A percentile compares a stretch with the other conserved stretches of the same genome.
These are phyloP conservation scores for Philhelius pedissequus DNA, from an alignment of 2,888 invertebrate genomes.

Conservation along the genomic window DNA sequence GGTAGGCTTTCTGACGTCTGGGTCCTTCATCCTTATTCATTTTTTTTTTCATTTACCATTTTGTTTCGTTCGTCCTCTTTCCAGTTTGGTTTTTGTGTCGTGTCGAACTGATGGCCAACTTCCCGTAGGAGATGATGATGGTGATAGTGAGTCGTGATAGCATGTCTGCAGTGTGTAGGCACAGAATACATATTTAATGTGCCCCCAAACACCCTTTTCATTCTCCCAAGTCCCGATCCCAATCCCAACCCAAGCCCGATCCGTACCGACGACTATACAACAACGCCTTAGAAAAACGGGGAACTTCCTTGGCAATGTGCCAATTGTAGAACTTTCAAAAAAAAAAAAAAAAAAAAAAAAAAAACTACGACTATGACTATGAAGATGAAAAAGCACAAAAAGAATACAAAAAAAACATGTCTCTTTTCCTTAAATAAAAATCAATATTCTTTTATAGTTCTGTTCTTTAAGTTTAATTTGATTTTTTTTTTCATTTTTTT, in stretches of 20 bases:
- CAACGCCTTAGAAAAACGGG: slow-evolving; percentile 21
- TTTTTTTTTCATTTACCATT: background rate
- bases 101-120: slow-evolving; percentile 67
- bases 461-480: slow-evolving; percentile 17
- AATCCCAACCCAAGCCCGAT: background rate
- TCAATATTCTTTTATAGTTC: slow-evolving; percentile 26
- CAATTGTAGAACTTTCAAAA: slow-evolving; percentile 39
- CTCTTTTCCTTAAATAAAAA: slow-evolving; percentile 39
- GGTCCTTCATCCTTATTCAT: slow-evolving; percentile 20
- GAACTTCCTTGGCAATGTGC: slow-evolving; percentile 64
- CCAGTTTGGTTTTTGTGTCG: slow-evolving; percentile 17
- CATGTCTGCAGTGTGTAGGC: slow-evolving; percentile 68
- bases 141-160: slow-evolving; percentile 62
- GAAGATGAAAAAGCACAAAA: slow-evolving; percentile 7
- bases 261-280: background rate
- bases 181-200: slow-evolving; percentile 66
- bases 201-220: slow-evolving; percentile 29
- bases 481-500: slow-evolving; percentile 71
- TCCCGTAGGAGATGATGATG: slow-evolving; percentile 65
- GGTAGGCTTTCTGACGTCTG: slow-evolving; percentile 67
- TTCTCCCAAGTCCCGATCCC: background rate
- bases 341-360: background rate
- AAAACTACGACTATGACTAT: slow-evolving; percentile 8
- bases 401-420: background rate
- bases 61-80: background rate